These are phyloP conservation scores for Dicranocentrus wangi DNA, from an alignment of 2,888 invertebrate species.

Conservation along the genomic window DNA sequence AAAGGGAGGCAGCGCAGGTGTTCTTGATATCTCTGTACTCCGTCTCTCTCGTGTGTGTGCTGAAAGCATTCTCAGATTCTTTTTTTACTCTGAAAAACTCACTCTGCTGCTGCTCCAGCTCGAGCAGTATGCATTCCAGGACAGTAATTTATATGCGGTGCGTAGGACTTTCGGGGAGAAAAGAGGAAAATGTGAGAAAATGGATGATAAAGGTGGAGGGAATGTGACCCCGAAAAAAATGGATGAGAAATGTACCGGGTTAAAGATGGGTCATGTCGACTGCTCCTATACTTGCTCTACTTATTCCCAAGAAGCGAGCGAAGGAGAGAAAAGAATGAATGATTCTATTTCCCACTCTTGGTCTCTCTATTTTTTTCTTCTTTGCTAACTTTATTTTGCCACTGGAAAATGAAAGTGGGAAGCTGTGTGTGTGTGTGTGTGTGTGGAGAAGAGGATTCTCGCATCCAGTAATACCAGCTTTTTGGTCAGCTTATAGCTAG, in stretches of 20 bases:
- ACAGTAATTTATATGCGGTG: conserved; percentile 61
- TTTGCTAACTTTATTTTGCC: conserved; percentile 19
- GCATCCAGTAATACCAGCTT: background rate
- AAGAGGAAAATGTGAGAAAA: conserved; percentile 35
- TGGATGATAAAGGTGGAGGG: conserved; percentile 48
- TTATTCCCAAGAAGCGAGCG: conserved; percentile 23
- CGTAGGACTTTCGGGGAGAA: conserved; percentile 10
- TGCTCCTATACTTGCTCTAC: conserved; percentile 36
- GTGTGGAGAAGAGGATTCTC: background rate
- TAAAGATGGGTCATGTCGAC: conserved; percentile 36
- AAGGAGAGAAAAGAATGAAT: conserved; percentile 38
- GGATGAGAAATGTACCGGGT: conserved; percentile 50
- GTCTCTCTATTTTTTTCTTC: background rate
- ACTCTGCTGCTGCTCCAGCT: conserved; percentile 16
- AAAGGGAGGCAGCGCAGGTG: conserved; percentile 39
- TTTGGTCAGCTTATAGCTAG: conserved; percentile 1
- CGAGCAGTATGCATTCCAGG: background rate
- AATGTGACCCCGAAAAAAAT: conserved; percentile 56
- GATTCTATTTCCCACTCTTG: conserved; percentile 27
- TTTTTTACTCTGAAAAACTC: conserved; percentile 21
- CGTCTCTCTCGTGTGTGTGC: background rate
- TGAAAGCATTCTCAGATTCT: conserved; percentile 29
- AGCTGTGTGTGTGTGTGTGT: too few species aligned
- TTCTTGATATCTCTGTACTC: conserved; percentile 42
- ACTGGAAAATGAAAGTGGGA: too few species aligned